Base-by-base conservation (phyloP, 2,888 invertebrate species). In the Loripinus fragilis region DNA sequence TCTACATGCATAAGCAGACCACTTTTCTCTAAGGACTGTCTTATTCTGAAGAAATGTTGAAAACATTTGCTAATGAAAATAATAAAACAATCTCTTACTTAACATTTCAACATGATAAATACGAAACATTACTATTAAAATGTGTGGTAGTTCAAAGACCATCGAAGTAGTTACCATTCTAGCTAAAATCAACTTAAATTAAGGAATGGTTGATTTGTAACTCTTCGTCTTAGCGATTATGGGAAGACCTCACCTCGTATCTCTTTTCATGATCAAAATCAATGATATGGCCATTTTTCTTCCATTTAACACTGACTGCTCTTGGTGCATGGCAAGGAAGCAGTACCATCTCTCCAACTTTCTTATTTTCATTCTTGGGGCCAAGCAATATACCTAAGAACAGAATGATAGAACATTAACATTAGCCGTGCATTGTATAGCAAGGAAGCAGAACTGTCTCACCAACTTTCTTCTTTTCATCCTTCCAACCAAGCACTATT, bases 311-410 rank as follows among this genome's bases (percentile, higher is more conserved):
- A 60, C 78, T 77, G 25, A 75, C 80, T 28, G 85, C 85, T 55
- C 76, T 78, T n/a, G 82, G 83, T 0, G 80, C 83, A n/a, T 77
- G 74, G 50, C 85, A 87, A 42, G 74, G 74, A 33, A 87, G 78
- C 52, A 84, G 67, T 23, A 83, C 84, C 12, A 60, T 71, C 25
- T 78, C 82, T 0, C 84, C 86, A 41, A 80, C 84, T 15, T 65
- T 71, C n/a, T 78, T 75, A 12, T 80, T 80, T 38, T 76, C 73
- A 69, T 86, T 82, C 38, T 70, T 76, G 5, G 86, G 86, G 17
- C 76, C 71, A n/a, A 74, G 69, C 20, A 60, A 69, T 38, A 86
- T 83, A 30, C 68, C 86, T 86, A 48, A 20, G 5, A 5, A 20
- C 15, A 45, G 12, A 38, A 38, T 38, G 12, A 38, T 38, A 38